Conservation (phyloP, 1,140 invertebrate genomes). For the Leptopilina clavipes region DNA sequence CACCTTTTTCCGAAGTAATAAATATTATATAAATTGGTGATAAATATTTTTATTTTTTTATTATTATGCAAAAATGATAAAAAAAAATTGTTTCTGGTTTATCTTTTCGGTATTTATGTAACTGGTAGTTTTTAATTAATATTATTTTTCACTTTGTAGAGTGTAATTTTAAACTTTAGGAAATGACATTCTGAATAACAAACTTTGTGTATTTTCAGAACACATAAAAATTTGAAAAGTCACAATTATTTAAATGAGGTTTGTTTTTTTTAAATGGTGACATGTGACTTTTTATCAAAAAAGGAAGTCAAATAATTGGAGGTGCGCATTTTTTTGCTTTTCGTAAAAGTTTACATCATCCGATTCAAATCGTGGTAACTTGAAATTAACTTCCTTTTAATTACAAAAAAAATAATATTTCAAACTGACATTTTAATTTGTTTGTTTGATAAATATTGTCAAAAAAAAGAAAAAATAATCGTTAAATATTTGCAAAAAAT, state of each 20-base stretch:
- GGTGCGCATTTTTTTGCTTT: background rate
- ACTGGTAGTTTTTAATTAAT: background rate
- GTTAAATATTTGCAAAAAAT: no score
- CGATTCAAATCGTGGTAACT: background rate
- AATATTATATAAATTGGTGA: no score
- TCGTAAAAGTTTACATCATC: background rate
- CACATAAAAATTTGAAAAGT: background rate
- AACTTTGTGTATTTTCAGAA: background rate
- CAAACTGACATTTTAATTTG: background rate
- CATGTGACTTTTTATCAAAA: background rate
- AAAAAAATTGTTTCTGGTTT: background rate
- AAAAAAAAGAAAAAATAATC: no score
- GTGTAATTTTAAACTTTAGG: background rate
- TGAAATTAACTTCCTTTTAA: background rate
- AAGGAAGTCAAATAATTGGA: conserved; percentile 24
- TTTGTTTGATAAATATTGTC: no score
- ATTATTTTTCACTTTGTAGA: background rate
- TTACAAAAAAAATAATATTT: background rate
- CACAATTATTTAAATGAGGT: background rate
- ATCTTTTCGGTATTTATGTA: background rate
- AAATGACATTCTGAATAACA: background rate
- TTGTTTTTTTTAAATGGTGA: background rate
- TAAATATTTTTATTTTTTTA: no score
- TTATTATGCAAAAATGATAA: no score
- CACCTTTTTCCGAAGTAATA: no score